Base-by-base conservation (phyloP, 2,888 invertebrate genomes). In the Liposcelis brunnea region DNA sequence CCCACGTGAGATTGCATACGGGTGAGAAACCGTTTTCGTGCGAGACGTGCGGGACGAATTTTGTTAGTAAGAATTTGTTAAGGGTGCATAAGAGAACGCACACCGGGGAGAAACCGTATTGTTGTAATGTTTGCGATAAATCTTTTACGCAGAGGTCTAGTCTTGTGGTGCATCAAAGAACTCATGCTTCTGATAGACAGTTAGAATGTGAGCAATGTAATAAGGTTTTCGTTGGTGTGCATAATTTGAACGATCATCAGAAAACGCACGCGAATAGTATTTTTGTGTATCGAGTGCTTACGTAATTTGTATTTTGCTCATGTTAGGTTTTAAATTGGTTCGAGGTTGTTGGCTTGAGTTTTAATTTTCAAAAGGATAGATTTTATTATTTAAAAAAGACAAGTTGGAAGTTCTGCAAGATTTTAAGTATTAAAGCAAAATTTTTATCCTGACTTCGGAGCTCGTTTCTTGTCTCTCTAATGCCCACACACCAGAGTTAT, bases 1-100 rank as follows among this genome's bases (percentile, higher is more conserved):
- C 48, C 2, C 53, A 53, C 42, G 34, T 42, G 11, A 47, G 51
- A 43, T 49, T 50, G 2, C 53, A 53, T 45, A 50, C 49, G 7
- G 52, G 52, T 2, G 49, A 49, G 12, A 47, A 47, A 15, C 49
- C 47, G n/a, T 48, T 43, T 38, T 32, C 35, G 3, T 49, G 49
- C 36, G 45, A 45, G 31, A 34, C 34, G 12, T 49, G 49, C 21
- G 47, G 45, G 5, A 45, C 42, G 19, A n/a, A 15, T 5, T 49
- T 48, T 32, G 40, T 40, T 14, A 18, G 16, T n/a, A 14, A 21
- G 7, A 19, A 19, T 18, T 19, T 40, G 16, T 11, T 40, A 6
- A 16, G 40, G n/a, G 40, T 40, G 3, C 40, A 40, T 40, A 14
- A 19, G 19, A 3, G 40, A 18, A 40, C 19, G 2, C 53, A 53